A percentile compares a stretch with the other conserved stretches of the same genome.
Evolutionary conservation across 2,888 invertebrate species (phyloP).

Genomic region (Ganaspis brasiliensis): DNA sequence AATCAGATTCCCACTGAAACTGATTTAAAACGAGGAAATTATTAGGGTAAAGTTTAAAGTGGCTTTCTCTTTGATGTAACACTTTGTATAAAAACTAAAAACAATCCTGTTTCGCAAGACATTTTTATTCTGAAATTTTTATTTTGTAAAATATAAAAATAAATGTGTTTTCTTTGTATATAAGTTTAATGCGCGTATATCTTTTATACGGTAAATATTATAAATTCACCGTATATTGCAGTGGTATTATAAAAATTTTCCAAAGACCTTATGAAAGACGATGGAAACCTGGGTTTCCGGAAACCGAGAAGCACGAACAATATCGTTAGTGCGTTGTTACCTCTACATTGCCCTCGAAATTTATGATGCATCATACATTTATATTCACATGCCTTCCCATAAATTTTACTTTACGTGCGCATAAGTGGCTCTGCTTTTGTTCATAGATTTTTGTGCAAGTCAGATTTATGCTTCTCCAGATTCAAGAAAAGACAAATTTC

Average conservation of each 20-base stretch:
- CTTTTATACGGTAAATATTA: constrained; percentile 26
- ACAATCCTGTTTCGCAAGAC: no score
- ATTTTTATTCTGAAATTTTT: no score
- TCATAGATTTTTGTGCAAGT: constrained; percentile 75
- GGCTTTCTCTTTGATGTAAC: no score
- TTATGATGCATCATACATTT: constrained; percentile 74
- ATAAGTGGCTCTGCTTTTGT: constrained; percentile 77
- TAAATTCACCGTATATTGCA: constrained; percentile 56
- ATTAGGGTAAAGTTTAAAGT: no score
- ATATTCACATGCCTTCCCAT: constrained; percentile 70
- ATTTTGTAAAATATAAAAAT: background rate
- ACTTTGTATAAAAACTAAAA: no score
- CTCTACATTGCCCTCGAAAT: constrained; percentile 61
- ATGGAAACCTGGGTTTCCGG: constrained; percentile 56
- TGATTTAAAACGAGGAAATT: no score
- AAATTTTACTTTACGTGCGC: constrained; percentile 74
- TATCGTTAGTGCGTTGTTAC: constrained; percentile 70
- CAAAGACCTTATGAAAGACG: constrained; percentile 52
- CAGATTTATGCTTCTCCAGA: constrained; percentile 68
- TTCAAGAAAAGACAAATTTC: background rate
- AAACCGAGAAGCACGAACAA: constrained; percentile 66
- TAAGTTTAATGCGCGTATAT: background rate
- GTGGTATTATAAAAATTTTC: constrained; percentile 55
- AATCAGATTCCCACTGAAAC: no score
- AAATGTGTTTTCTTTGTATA: background rate